Conservation (phyloP, 2,113 vertebrate species). For the Rutilus rutilus region DNA sequence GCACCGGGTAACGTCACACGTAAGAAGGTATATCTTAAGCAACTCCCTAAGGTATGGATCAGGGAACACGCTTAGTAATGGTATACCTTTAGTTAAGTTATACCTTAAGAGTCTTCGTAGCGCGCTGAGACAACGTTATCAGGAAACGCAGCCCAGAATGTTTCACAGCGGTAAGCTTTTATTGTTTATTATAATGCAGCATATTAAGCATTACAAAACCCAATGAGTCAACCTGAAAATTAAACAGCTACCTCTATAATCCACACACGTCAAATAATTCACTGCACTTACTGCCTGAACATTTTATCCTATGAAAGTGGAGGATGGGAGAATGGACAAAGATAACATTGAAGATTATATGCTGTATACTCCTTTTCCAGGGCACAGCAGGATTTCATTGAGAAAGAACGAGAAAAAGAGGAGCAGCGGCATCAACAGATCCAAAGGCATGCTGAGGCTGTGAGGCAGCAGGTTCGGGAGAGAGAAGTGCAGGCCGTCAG, state of each 20-base stretch:
- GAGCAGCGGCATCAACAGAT: slow-evolving; percentile 64
- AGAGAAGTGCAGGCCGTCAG: slow-evolving; percentile 69
- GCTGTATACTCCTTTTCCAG: slow-evolving; percentile 65
- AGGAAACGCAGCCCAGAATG: no score
- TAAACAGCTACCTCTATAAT: neutral
- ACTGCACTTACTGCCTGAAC: neutral
- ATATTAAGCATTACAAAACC: neutral
- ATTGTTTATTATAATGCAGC: neutral
- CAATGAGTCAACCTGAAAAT: neutral
- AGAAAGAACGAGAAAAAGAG: slow-evolving; percentile 76
- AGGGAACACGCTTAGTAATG: no score
- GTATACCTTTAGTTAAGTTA: no score
- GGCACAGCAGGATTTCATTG: slow-evolving; percentile 71
- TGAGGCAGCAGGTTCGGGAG: slow-evolving; percentile 83
- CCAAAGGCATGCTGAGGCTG: slow-evolving; percentile 62
- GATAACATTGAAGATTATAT: neutral
- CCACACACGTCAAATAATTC: neutral
- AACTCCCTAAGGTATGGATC: no score
- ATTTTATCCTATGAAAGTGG: neutral
- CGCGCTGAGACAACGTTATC: no score
- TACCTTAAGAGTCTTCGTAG: no score
- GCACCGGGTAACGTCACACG: no score
- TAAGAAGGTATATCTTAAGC: no score
- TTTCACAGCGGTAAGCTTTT: no score
- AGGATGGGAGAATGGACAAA: neutral